These are phyloP conservation scores for Grallaria varia DNA, from an alignment of 2,113 vertebrate genomes.

Conservation along the genomic window DNA sequence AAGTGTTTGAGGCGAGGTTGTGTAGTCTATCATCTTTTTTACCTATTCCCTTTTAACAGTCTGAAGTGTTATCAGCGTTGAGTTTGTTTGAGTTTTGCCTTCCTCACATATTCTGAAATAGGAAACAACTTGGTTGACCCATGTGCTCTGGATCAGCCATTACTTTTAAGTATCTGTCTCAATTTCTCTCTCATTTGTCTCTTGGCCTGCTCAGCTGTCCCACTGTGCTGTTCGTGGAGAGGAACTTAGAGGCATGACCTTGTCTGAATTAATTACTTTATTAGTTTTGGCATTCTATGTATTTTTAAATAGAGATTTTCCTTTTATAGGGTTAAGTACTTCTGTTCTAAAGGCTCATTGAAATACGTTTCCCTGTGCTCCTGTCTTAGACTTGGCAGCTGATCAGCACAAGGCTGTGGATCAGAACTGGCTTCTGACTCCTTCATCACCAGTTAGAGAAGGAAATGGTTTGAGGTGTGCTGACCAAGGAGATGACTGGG, in stretches of 20 bases:
- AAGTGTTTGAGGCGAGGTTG: neutral
- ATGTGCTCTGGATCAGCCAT: neutral
- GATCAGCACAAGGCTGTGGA: neutral
- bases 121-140: neutral
- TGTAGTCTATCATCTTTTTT: neutral
- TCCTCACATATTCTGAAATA: neutral
- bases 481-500: neutral
- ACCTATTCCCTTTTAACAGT: neutral
- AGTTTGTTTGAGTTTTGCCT: neutral
- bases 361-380: neutral
- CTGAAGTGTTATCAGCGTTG: neutral
- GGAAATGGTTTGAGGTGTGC: neutral
- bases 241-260: neutral
- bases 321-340: slow-evolving; percentile 44
- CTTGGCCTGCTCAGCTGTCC: neutral
- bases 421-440: neutral
- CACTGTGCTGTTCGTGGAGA: neutral
- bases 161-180: neutral
- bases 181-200: neutral
- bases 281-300: slow-evolving; percentile 53
- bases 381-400: neutral
- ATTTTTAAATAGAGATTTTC: slow-evolving; percentile 59
- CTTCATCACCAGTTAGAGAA: neutral
- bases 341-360: slow-evolving; percentile 22
- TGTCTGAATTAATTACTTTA: slow-evolving; percentile 9